Evolutionary conservation across 2,797 vertebrate genomes (phyloP).

Genomic region (Melanotaenia trifasciata): DNA sequence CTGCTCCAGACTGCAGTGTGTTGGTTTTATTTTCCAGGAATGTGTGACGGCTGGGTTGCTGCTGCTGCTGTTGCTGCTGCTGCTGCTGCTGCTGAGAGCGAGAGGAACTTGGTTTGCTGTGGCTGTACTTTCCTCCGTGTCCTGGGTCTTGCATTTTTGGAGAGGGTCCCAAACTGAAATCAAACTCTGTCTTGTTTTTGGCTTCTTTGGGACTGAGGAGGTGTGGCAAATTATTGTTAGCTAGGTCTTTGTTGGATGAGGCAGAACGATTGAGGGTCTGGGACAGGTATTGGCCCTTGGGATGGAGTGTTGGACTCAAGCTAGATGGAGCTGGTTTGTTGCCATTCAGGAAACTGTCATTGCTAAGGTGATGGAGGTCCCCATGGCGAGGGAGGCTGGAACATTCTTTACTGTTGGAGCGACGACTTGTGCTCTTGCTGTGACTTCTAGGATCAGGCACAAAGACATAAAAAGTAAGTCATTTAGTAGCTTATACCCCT

Average conservation of each 20-base stretch:
- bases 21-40: constrained; percentile 95
- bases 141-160: constrained; percentile 71
- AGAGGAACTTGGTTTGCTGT: constrained; percentile 83
- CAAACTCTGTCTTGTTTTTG: constrained; percentile 94
- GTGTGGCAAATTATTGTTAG: constrained; percentile 95
- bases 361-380: constrained; percentile 89
- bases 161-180: constrained; percentile 90
- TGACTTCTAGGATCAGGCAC: constrained; percentile 85
- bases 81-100: constrained; percentile 89
- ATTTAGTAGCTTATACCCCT: not conserved
- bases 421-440: constrained; percentile 92
- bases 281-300: constrained; percentile 89
- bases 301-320: constrained; percentile 92
- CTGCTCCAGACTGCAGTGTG: constrained; percentile 90
- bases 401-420: constrained; percentile 95
- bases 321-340: constrained; percentile 90
- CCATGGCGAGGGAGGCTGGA: constrained; percentile 93
- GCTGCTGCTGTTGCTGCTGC: constrained; percentile 60
- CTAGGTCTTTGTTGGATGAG: constrained; percentile 92
- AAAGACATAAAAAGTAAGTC: not conserved
- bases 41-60: constrained; percentile 84
- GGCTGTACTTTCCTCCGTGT: constrained; percentile 88
- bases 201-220: constrained; percentile 96
- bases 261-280: constrained; percentile 90
- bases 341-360: constrained; percentile 94